Conservation (phyloP, 2,888 invertebrate species). For the Catocala fraxini region DNA sequence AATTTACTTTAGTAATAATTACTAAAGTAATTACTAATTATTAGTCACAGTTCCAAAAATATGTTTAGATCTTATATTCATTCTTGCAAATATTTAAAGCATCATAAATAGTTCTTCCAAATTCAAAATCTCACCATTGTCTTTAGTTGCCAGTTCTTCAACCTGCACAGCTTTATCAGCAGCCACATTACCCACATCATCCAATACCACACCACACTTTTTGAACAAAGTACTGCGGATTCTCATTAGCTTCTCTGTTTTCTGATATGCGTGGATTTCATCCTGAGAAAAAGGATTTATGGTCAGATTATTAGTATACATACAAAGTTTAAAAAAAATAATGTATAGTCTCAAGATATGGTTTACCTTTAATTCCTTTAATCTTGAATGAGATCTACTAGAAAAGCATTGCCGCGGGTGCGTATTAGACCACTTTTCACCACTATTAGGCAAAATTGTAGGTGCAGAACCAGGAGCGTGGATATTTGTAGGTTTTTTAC, state of each 20-base stretch:
- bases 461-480: constrained; percentile 65
- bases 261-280: constrained; percentile 77
- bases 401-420: constrained; percentile 68
- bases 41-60: too few relatives aligned
- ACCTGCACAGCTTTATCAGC: constrained; percentile 75
- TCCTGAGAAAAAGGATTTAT: constrained; percentile 57
- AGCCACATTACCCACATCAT: constrained; percentile 67
- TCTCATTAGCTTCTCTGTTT: constrained; percentile 67
- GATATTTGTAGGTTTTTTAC: constrained; percentile 48
- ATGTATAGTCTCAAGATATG: too few relatives aligned
- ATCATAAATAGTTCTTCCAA: too few relatives aligned
- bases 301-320: too few relatives aligned
- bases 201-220: constrained; percentile 74
- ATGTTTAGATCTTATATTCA: too few relatives aligned
- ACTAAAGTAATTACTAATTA: too few relatives aligned
- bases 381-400: constrained; percentile 70
- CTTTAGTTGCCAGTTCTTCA: constrained; percentile 15
- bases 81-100: too few relatives aligned
- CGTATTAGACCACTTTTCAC: constrained; percentile 61
- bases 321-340: too few relatives aligned
- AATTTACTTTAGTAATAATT: too few relatives aligned
- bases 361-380: constrained; percentile 75
- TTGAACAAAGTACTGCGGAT: constrained; percentile 70
- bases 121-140: constrained; percentile 23
- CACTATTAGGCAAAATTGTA: constrained; percentile 52